Conservation (phyloP, 92 coral and sea anemone species). For the Zoanthus sansibaricus region DNA sequence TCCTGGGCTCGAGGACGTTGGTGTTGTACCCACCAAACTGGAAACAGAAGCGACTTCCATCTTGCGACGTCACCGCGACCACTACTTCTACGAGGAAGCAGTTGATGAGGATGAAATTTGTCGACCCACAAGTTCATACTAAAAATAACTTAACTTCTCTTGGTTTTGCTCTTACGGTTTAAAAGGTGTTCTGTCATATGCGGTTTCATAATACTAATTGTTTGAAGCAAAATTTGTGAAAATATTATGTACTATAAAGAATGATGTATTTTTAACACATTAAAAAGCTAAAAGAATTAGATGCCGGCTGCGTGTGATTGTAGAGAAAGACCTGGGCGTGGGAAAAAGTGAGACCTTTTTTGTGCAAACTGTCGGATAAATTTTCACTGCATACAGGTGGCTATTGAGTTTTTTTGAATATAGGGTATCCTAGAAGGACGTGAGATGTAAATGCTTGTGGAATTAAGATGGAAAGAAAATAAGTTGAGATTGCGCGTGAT, state of each 20-base stretch:
- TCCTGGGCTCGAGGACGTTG: conserved; percentile 95
- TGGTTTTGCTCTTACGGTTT: background rate
- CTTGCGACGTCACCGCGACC: conserved; percentile 91
- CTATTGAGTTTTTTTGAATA: too few relatives aligned
- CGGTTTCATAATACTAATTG: background rate
- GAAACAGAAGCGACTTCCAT: conserved; percentile 94
- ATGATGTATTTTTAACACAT: too few relatives aligned
- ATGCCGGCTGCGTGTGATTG: too few relatives aligned
- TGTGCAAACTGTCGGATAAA: too few relatives aligned
- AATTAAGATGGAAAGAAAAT: too few relatives aligned
- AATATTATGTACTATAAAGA: background rate
- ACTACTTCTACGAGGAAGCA: conserved; percentile 91
- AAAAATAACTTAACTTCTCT: background rate
- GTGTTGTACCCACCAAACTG: conserved; percentile 82
- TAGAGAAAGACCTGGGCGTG: too few relatives aligned
- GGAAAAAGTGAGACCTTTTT: too few relatives aligned
- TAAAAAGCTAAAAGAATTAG: too few relatives aligned
- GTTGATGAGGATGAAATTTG: conserved; percentile 93
- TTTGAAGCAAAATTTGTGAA: background rate
- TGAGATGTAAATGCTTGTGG: too few relatives aligned
- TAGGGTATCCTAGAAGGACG: too few relatives aligned
- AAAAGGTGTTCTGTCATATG: background rate
- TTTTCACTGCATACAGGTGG: too few relatives aligned
- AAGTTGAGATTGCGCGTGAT: too few relatives aligned
- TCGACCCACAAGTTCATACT: conserved; percentile 85